These are phyloP conservation scores for Aldrovandia affinis DNA, from an alignment of 2,797 vertebrate species.

Conservation along the genomic window DNA sequence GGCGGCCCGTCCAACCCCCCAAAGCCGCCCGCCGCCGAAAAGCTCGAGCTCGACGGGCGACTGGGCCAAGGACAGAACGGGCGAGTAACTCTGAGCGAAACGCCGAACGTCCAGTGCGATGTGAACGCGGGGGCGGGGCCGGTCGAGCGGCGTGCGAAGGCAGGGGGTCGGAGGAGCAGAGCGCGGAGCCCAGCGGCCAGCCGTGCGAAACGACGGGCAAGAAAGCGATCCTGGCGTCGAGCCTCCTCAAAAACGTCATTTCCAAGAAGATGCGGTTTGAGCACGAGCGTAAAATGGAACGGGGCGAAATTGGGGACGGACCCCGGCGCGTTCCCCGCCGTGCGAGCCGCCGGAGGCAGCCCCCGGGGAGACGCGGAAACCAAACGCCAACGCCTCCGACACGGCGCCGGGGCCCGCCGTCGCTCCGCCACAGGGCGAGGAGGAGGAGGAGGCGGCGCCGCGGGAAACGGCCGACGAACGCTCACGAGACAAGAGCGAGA, in stretches of 20 bases:
- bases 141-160: conserved; percentile 57
- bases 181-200: conserved; percentile 60
- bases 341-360: conserved; percentile 48
- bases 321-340: too few species aligned
- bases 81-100: conserved; percentile 77
- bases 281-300: conserved; percentile 91
- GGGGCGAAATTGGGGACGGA: conserved; percentile 76
- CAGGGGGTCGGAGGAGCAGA: conserved; percentile 58
- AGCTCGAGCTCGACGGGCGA: conserved; percentile 59
- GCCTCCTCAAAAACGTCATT: conserved; percentile 92
- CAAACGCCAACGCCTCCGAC: too few species aligned
- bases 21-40: conserved; percentile 56
- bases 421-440: conserved; percentile 58
- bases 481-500: too few species aligned
- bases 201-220: conserved; percentile 63
- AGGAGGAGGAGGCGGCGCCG: conserved; percentile 65
- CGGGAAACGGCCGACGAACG: too few species aligned
- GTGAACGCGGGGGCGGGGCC: conserved; percentile 62
- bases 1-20: conserved; percentile 50
- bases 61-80: conserved; percentile 65
- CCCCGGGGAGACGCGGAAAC: too few species aligned
- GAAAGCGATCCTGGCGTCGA: conserved; percentile 90
- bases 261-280: conserved; percentile 98
- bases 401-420: too few species aligned
- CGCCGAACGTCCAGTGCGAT: conserved; percentile 77